A percentile compares a stretch with the other conserved stretches of the same genome.
Conservation (phyloP, 2,888 invertebrate species). For the Hoplodrina ambigua region DNA sequence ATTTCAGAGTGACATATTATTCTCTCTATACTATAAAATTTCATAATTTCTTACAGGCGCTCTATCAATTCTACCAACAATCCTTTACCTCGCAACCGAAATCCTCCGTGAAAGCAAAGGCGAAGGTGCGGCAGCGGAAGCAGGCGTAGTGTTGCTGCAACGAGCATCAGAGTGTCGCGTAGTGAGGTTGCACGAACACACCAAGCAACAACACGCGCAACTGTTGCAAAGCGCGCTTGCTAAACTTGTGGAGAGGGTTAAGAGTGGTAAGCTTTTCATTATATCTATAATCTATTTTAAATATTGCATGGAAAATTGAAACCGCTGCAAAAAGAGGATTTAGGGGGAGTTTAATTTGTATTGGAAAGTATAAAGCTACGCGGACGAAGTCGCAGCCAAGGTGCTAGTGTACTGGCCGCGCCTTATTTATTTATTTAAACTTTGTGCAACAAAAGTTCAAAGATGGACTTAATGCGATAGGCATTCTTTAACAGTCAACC, state of each 20-base stretch:
- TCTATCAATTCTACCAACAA: conserved; percentile 96
- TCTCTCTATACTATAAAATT: neutral
- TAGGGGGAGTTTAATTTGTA: too few relatives aligned
- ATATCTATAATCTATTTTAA: too few relatives aligned
- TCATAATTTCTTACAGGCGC: conserved; percentile 90
- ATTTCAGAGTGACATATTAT: too few relatives aligned
- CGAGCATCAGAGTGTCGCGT: conserved; percentile 94
- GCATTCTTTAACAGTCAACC: too few relatives aligned
- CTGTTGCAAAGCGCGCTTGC: conserved; percentile 97
- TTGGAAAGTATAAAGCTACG: too few relatives aligned
- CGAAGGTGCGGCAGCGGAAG: conserved; percentile 91
- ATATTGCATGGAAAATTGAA: too few relatives aligned
- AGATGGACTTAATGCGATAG: too few relatives aligned
- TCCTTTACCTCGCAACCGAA: conserved; percentile 97
- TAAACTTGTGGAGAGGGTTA: conserved; percentile 97
- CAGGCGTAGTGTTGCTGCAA: conserved; percentile 93
- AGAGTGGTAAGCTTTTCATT: conserved; percentile 90
- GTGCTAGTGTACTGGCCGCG: too few relatives aligned
- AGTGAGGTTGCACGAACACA: conserved; percentile 92
- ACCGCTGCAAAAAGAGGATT: too few relatives aligned
- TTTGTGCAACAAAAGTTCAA: too few relatives aligned
- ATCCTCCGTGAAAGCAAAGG: conserved; percentile 96
- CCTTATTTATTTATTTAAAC: too few relatives aligned
- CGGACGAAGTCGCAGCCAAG: too few relatives aligned
- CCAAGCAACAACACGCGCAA: conserved; percentile 93